Conservation (phyloP, 2,888 invertebrate genomes). For the Drosophila meridionalis region DNA sequence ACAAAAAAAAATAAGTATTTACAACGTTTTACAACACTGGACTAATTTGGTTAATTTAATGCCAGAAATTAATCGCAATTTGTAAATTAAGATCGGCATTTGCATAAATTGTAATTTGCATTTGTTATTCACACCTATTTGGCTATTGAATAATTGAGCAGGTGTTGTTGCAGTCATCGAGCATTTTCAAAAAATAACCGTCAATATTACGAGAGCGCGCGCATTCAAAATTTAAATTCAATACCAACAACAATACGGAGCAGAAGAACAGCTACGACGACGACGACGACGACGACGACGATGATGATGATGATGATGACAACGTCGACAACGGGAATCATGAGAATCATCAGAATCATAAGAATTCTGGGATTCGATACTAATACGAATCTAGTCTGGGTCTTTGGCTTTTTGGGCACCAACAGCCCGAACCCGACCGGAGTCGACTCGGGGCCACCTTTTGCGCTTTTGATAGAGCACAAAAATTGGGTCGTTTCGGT, state of each 20-base stretch:
- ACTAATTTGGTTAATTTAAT: conserved; percentile 4
- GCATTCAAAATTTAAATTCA: conserved; percentile 78
- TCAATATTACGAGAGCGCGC: conserved; percentile 79
- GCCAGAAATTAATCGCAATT: neutral
- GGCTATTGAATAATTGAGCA: conserved; percentile 53
- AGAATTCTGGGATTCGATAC: conserved; percentile 17
- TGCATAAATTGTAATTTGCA: conserved; percentile 6
- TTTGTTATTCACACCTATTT: conserved; percentile 14
- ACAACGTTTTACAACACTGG: conserved; percentile 34
- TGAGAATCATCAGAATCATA: conserved; percentile 18
- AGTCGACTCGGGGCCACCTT: conserved; percentile 40
- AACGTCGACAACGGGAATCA: conserved; percentile 17
- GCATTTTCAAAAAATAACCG: conserved; percentile 77
- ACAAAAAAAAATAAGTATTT: conserved; percentile 40
- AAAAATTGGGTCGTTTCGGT: conserved; percentile 73
- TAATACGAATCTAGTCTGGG: conserved; percentile 11
- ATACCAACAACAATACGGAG: conserved; percentile 56
- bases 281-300: conserved; percentile 20
- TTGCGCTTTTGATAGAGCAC: conserved; percentile 42
- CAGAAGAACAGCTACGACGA: conserved; percentile 28
- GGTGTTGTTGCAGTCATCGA: conserved; percentile 5
- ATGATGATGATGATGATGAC: conserved; percentile 18
- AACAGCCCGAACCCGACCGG: conserved; percentile 9
- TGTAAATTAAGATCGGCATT: conserved; percentile 21
- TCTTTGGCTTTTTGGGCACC: conserved; percentile 11